Evolutionary conservation across 1,140 invertebrate species (phyloP).

Genomic region (Harlomillsia oculata): DNA sequence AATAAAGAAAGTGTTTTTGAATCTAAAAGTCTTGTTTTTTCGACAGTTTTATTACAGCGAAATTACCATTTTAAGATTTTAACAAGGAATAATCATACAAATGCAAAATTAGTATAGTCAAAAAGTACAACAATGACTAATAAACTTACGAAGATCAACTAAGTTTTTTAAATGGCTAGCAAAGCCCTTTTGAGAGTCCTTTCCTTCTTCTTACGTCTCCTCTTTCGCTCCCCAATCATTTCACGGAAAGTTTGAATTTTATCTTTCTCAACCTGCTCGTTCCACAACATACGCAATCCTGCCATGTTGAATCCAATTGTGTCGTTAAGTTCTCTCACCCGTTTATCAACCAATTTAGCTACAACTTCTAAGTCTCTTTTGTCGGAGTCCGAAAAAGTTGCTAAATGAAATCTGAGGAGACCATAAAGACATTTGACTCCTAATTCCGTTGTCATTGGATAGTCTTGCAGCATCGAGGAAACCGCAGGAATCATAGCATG

Average conservation of each 20-base stretch:
- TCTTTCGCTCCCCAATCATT: constrained; percentile 55
- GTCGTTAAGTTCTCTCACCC: constrained; percentile 50
- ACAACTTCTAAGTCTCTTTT: constrained; percentile 15
- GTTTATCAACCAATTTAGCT: constrained; percentile 9
- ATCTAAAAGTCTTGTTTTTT: too few species aligned
- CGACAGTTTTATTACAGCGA: too few species aligned
- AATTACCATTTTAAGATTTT: too few species aligned
- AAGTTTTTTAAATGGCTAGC: constrained; percentile 40
- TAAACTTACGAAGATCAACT: too few species aligned
- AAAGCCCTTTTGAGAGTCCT: constrained; percentile 57
- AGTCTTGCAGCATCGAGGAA: constrained; percentile 15
- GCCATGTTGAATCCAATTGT: constrained; percentile 77
- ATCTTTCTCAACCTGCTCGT: constrained; percentile 67
- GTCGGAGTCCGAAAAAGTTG: constrained; percentile 17
- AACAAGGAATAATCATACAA: too few species aligned
- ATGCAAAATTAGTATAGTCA: background rate
- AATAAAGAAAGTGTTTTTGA: too few species aligned
- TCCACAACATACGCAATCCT: constrained; percentile 64
- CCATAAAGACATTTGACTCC: constrained; percentile 19
- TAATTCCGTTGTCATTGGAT: constrained; percentile 28
- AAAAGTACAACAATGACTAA: too few species aligned
- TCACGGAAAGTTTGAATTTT: constrained; percentile 73
- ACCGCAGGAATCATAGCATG: constrained; percentile 25
- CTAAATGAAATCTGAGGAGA: constrained; percentile 32
- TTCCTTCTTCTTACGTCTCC: constrained; percentile 60